These are phyloP conservation scores for Drosophila acutilabella DNA, from an alignment of 2,888 invertebrate species.

Conservation along the genomic window DNA sequence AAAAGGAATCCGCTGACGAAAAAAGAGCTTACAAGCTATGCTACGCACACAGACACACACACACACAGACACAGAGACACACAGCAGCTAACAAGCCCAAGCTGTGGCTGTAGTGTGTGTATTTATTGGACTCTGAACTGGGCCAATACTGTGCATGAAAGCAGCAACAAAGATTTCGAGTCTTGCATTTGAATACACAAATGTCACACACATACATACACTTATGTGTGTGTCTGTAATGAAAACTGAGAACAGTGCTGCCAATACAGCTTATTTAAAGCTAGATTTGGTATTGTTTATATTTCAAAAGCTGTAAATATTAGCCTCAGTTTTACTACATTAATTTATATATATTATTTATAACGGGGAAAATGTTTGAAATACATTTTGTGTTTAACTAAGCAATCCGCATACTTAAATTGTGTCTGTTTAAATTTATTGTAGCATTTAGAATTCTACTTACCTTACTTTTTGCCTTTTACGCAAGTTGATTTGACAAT, in stretches of 20 bases:
- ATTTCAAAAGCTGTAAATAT: too few relatives aligned
- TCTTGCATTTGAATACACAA: slow-evolving; percentile 16
- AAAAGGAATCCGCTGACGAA: slow-evolving; percentile 30
- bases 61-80: background rate
- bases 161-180: slow-evolving; percentile 9
- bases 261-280: background rate
- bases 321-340: too few relatives aligned
- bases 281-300: background rate
- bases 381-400: too few relatives aligned
- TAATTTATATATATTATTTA: too few relatives aligned
- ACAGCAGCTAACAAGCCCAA: background rate
- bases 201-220: background rate
- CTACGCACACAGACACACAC: background rate
- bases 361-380: too few relatives aligned
- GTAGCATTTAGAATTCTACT: too few relatives aligned
- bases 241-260: slow-evolving; percentile 2
- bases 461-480: too few relatives aligned
- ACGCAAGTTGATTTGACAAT: background rate
- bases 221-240: background rate
- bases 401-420: too few relatives aligned
- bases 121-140: slow-evolving; percentile 18
- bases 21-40: slow-evolving; percentile 16
- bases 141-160: slow-evolving; percentile 6
- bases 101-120: slow-evolving; percentile 6
- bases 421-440: too few relatives aligned